phyloP scores from a whole-genome alignment of 2,797 vertebrate genomes.

The Psittacula echo region DNA sequence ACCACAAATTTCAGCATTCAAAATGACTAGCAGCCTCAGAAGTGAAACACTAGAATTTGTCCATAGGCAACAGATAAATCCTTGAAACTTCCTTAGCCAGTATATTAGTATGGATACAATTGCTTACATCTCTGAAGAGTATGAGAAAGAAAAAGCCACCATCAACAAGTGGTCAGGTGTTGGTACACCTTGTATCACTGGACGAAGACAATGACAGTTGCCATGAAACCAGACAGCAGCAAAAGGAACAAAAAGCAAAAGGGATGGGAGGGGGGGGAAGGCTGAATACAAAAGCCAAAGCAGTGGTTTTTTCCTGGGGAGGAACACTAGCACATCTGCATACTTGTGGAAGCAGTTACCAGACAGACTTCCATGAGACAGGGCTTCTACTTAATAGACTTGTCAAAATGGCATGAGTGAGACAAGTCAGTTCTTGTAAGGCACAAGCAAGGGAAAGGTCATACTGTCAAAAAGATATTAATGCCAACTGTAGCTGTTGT shows the following conservation, averaged over 20 bases:
- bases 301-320: background rate
- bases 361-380: background rate
- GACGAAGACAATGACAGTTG: background rate
- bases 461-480: background rate
- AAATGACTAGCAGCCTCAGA: background rate
- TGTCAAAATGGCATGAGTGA: background rate
- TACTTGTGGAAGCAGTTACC: background rate
- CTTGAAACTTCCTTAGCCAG: background rate
- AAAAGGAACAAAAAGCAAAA: background rate
- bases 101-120: background rate
- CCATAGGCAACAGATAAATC: background rate
- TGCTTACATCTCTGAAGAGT: background rate
- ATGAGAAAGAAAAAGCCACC: background rate
- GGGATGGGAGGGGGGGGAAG: background rate
- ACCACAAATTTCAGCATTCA: background rate
- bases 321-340: background rate
- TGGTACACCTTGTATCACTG: background rate
- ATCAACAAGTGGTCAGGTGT: background rate
- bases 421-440: background rate
- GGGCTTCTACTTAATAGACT: background rate
- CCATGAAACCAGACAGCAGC: background rate
- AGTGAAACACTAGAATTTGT: background rate
- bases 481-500: background rate
- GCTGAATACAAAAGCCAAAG: background rate
- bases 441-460: background rate